These are phyloP conservation scores for Seira musarum DNA, from an alignment of 2,888 invertebrate genomes.

Conservation along the genomic window DNA sequence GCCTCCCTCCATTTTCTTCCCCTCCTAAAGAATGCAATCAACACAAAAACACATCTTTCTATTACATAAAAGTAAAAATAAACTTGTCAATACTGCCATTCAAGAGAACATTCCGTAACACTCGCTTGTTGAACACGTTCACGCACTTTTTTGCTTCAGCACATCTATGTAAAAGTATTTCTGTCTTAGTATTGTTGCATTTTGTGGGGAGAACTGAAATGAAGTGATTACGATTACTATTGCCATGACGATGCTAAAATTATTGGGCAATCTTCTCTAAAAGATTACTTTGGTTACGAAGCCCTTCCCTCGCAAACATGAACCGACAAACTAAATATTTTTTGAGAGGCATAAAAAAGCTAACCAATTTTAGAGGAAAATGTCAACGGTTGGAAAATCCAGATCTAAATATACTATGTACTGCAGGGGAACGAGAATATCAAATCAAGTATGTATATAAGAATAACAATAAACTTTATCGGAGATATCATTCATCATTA, in stretches of 20 bases:
- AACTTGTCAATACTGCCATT: constrained; percentile 11
- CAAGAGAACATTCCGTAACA: not conserved
- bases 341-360: no score
- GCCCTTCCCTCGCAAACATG: not conserved
- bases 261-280: constrained; percentile 44
- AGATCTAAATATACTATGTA: no score
- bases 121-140: not conserved
- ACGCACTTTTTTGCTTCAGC: not conserved
- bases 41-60: constrained; percentile 3
- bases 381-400: no score
- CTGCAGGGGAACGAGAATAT: no score
- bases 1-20: not conserved
- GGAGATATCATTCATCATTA: no score
- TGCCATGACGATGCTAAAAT: constrained; percentile 37
- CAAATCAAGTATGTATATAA: no score
- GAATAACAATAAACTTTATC: no score
- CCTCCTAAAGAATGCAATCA: not conserved
- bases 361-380: no score
- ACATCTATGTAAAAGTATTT: not conserved
- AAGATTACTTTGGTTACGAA: constrained; percentile 13
- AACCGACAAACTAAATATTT: no score
- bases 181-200: not conserved
- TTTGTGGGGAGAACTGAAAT: not conserved
- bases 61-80: not conserved
- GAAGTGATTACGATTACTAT: constrained; percentile 26